Evolutionary conservation across 2,888 invertebrate genomes (phyloP).

Genomic region (Acleris literana): DNA sequence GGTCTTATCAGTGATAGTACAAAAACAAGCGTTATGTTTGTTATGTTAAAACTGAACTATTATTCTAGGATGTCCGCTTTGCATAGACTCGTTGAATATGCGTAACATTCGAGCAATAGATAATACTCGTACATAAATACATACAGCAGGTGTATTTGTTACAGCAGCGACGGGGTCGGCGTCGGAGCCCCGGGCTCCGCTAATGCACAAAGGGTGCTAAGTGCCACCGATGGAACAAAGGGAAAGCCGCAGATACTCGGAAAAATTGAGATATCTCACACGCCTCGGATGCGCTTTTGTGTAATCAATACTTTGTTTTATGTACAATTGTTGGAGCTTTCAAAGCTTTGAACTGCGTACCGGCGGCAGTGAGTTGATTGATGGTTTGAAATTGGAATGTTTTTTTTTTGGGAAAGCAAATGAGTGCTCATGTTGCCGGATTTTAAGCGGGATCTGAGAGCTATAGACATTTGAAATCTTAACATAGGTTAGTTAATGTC

Average conservation of each 20-base stretch:
- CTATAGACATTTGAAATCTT: too few species aligned
- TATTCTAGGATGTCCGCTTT: too few species aligned
- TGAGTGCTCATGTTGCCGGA: too few species aligned
- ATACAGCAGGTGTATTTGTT: conserved; percentile 4
- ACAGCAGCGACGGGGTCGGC: conserved; percentile 46
- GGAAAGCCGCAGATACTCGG: conserved; percentile 44
- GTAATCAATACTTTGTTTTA: conserved; percentile 35
- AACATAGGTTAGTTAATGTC: too few species aligned
- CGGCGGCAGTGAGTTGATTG: background rate
- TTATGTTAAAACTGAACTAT: too few species aligned
- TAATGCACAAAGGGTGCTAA: conserved; percentile 75
- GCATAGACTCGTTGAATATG: too few species aligned
- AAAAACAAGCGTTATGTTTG: too few species aligned
- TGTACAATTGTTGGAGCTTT: conserved; percentile 8
- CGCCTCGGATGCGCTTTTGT: conserved; percentile 34
- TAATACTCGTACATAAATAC: background rate
- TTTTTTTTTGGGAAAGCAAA: too few species aligned
- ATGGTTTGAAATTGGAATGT: too few species aligned
- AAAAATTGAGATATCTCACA: conserved; percentile 50
- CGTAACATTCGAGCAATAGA: background rate
- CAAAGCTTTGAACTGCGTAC: conserved; percentile 4
- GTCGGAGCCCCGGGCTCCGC: conserved; percentile 47
- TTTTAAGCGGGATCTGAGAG: background rate
- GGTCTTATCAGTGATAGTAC: too few species aligned
- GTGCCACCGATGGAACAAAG: conserved; percentile 67